A percentile compares a stretch with the other conserved stretches of the same genome.
phyloP scores from a whole-genome alignment of 1,140 invertebrate genomes.

The Nilaparvata lugens region DNA sequence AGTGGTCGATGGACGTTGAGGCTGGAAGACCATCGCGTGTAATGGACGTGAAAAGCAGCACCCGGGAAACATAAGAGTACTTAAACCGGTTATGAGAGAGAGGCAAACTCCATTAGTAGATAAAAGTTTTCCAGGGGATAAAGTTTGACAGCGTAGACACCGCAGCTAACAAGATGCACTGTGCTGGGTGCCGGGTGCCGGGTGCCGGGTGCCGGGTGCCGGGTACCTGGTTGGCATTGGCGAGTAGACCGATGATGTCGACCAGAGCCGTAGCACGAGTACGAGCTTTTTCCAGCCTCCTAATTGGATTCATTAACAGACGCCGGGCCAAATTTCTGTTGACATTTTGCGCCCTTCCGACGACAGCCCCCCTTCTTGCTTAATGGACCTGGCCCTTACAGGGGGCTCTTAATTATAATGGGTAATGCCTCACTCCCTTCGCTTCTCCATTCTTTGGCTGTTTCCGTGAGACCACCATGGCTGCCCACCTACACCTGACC shows the following conservation, averaged over 20 bases:
- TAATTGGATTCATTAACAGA: conserved; percentile 5
- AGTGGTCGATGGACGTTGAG: no score
- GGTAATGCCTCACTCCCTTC: background rate
- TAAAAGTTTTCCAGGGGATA: conserved; percentile 1
- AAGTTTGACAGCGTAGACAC: background rate
- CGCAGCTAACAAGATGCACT: conserved; percentile 3
- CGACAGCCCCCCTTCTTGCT: background rate
- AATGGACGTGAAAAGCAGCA: background rate
- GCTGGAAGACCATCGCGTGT: no score
- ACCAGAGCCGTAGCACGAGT: background rate
- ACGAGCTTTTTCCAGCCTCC: background rate
- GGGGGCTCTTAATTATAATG: background rate
- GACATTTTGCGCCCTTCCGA: conserved; percentile 2
- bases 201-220: no score
- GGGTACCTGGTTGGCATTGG: no score
- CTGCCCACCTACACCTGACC: background rate
- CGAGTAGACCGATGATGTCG: no score
- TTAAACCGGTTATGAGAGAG: conserved; percentile 3
- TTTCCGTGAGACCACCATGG: background rate
- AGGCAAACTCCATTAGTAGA: background rate
- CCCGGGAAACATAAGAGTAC: background rate
- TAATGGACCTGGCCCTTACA: conserved; percentile 3
- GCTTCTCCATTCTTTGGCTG: background rate
- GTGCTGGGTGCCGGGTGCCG: background rate
- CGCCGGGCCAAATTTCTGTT: conserved; percentile 3